phyloP scores from a whole-genome alignment of 2,113 vertebrate species.

The Pungitius pungitius region DNA sequence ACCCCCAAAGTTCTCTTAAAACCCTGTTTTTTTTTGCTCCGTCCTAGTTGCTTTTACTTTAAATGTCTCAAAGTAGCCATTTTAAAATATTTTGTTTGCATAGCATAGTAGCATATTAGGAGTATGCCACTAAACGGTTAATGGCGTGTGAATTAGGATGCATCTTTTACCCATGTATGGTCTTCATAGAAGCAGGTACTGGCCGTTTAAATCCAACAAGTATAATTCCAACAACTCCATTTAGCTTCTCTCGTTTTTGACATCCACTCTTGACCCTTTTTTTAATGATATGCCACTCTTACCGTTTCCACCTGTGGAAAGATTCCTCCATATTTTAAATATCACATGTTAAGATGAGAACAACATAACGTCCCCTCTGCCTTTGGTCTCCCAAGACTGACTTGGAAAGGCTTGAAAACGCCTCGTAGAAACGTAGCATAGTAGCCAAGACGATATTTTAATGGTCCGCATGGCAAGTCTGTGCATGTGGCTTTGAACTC shows the following conservation, averaged over 20 bases:
- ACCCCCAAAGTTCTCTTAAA: conserved; percentile 42
- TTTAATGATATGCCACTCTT: conserved; percentile 70
- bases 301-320: conserved; percentile 94
- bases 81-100: conserved; percentile 29
- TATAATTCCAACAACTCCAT: background rate
- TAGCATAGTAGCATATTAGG: conserved; percentile 24
- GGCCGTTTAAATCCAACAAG: conserved; percentile 9
- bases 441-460: conserved; percentile 93
- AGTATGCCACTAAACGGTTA: conserved; percentile 20
- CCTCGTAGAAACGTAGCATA: conserved; percentile 86
- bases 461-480: conserved; percentile 95
- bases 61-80: conserved; percentile 45
- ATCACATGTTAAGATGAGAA: conserved; percentile 75
- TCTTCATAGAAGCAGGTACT: background rate
- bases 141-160: conserved; percentile 23
- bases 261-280: conserved; percentile 3
- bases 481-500: conserved; percentile 98
- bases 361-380: conserved; percentile 83
- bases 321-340: conserved; percentile 64
- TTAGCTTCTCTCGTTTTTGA: conserved; percentile 28
- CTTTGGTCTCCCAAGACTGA: conserved; percentile 84
- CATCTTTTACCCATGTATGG: conserved; percentile 22
- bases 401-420: conserved; percentile 81
- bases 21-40: conserved; percentile 19
- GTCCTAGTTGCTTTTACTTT: conserved; percentile 14